Conservation (phyloP, 2,113 vertebrate genomes). For the Sterrhoptilus dennistouni region DNA sequence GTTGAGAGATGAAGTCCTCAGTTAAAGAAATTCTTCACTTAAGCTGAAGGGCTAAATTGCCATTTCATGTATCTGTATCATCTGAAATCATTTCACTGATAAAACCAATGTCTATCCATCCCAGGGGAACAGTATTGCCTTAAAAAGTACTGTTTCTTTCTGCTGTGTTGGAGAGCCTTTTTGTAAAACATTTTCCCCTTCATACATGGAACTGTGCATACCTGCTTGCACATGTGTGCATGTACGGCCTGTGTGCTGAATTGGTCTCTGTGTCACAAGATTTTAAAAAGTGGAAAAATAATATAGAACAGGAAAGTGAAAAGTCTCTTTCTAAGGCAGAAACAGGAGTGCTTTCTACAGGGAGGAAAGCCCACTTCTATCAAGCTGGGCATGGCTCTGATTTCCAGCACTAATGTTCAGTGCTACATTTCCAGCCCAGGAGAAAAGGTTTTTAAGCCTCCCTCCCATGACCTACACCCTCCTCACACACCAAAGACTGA, state of each 20-base stretch:
- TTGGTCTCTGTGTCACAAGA: not conserved
- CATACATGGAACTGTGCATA: not conserved
- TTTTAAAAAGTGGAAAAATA: not conserved
- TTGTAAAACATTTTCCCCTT: not conserved
- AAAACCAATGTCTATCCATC: constrained; percentile 43
- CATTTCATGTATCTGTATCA: constrained; percentile 65
- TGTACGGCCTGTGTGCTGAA: not conserved
- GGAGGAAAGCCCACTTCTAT: not conserved
- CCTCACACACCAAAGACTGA: not conserved
- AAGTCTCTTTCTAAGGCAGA: not conserved
- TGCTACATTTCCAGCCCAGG: not conserved
- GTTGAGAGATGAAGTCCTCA: constrained; percentile 46
- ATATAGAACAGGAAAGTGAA: not conserved
- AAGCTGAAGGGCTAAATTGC: constrained; percentile 69
- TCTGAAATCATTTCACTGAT: constrained; percentile 74
- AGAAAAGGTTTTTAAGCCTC: not conserved
- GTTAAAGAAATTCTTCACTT: constrained; percentile 47
- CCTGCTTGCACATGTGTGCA: accelerated
- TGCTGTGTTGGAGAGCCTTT: constrained; percentile 37
- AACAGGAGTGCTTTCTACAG: not conserved
- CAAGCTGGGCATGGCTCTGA: not conserved
- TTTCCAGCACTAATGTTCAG: not conserved
- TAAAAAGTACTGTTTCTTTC: constrained; percentile 53
- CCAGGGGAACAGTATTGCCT: constrained; percentile 39
- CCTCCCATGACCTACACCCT: not conserved